A percentile compares a stretch with the other conserved stretches of the same genome.
These are phyloP conservation scores for Elysia crispata DNA, from an alignment of 2,888 invertebrate species.

Conservation along the genomic window DNA sequence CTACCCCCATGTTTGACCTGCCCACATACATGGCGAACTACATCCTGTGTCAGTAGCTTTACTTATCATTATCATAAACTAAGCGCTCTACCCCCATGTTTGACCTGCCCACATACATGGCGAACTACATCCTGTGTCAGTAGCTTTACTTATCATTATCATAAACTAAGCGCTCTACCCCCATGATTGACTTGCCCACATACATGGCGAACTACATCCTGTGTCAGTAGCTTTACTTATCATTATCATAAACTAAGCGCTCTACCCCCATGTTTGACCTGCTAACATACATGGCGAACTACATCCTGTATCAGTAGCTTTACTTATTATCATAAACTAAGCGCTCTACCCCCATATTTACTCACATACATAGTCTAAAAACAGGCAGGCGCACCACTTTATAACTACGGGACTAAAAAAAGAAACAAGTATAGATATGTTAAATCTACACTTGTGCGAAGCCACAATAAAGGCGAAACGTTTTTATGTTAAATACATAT, in stretches of 20 bases:
- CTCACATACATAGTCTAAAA: slow-evolving; percentile 4
- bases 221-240: not conserved
- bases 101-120: not conserved
- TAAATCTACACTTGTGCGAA: too few relatives aligned
- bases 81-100: too few relatives aligned
- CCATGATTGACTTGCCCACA: slow-evolving; percentile 16
- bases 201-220: slow-evolving; percentile 36
- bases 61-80: too few relatives aligned
- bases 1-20: slow-evolving; percentile 10
- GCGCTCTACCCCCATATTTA: too few relatives aligned
- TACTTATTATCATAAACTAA: not conserved
- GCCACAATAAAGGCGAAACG: too few relatives aligned
- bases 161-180: too few relatives aligned
- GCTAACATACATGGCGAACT: slow-evolving; percentile 33
- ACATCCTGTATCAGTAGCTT: slow-evolving; percentile 48
- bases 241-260: slow-evolving; percentile 47
- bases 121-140: slow-evolving; percentile 38
- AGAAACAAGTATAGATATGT: too few relatives aligned
- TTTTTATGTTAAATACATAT: too few relatives aligned
- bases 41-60: slow-evolving; percentile 23
- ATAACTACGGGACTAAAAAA: too few relatives aligned
- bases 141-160: too few relatives aligned
- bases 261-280: slow-evolving; percentile 24
- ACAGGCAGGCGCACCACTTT: too few relatives aligned
- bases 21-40: slow-evolving; percentile 31